These are phyloP conservation scores for Volucella inanis DNA, from an alignment of 2,888 invertebrate species.

Conservation along the genomic window DNA sequence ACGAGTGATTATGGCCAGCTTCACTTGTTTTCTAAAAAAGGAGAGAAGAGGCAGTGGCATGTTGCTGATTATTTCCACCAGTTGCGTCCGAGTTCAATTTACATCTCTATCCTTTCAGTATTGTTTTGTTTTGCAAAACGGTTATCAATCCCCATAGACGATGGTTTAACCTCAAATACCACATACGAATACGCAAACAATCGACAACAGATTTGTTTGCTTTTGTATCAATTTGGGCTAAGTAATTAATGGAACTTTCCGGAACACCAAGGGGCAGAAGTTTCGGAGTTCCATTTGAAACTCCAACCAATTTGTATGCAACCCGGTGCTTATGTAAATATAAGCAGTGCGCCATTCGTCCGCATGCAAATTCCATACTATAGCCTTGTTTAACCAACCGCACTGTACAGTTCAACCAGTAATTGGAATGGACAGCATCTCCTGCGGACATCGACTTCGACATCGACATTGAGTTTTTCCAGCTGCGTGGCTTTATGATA, in stretches of 20 bases:
- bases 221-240: slow-evolving; percentile 25
- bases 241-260: slow-evolving; percentile 39
- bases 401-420: neutral
- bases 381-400: slow-evolving; percentile 5
- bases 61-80: too few species aligned
- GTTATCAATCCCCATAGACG: slow-evolving; percentile 5
- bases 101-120: neutral
- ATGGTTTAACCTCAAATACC: neutral
- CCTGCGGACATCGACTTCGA: slow-evolving; percentile 21
- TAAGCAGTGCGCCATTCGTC: neutral
- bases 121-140: neutral
- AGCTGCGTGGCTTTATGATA: slow-evolving; percentile 12
- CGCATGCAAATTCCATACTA: slow-evolving; percentile 20
- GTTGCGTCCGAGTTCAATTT: too few species aligned
- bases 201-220: slow-evolving; percentile 20
- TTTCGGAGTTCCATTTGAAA: neutral
- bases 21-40: too few species aligned
- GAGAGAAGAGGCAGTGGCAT: too few species aligned
- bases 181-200: neutral
- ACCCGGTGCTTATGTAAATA: neutral
- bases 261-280: slow-evolving; percentile 1
- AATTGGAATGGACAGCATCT: slow-evolving; percentile 29
- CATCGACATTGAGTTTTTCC: neutral
- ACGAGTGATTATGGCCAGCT: too few species aligned
- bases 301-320: neutral